Conservation (phyloP, 2,797 vertebrate species). For the Myoxocephalus aenaeus region DNA sequence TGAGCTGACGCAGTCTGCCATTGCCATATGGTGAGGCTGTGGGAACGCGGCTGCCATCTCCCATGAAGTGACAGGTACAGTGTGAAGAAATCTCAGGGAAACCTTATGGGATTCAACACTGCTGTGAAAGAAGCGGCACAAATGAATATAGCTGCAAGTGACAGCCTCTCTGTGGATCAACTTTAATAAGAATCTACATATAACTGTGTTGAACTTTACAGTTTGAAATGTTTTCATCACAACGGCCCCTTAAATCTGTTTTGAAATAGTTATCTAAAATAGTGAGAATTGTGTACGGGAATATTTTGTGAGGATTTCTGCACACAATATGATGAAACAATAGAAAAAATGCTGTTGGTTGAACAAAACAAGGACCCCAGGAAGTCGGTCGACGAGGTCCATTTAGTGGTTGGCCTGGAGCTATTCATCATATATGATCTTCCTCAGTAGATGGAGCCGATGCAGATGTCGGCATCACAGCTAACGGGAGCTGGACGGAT, state of each 20-base stretch:
- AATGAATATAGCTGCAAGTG: slow-evolving; percentile 57
- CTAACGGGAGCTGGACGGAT: neutral
- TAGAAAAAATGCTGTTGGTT: neutral
- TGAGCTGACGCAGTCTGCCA: slow-evolving; percentile 33
- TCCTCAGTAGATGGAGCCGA: neutral
- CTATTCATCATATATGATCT: neutral
- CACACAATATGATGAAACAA: neutral
- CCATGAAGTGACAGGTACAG: slow-evolving; percentile 64
- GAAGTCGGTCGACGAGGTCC: neutral
- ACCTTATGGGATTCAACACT: slow-evolving; percentile 49
- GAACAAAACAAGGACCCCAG: neutral
- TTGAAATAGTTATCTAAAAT: neutral
- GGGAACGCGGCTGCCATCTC: slow-evolving; percentile 45
- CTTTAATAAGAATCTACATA: slow-evolving; percentile 19
- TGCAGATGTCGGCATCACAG: neutral
- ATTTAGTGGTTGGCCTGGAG: neutral
- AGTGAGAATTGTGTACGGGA: neutral
- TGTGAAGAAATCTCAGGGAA: slow-evolving; percentile 61
- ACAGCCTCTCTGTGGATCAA: slow-evolving; percentile 38
- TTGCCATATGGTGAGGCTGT: slow-evolving; percentile 19
- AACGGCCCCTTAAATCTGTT: neutral
- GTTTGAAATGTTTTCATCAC: neutral
- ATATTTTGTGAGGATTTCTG: neutral
- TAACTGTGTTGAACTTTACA: neutral
- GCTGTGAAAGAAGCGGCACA: slow-evolving; percentile 54